A percentile compares a stretch with the other conserved stretches of the same genome.
Evolutionary conservation across 2,888 invertebrate species (phyloP).

Genomic region (Cerceris rybyensis): DNA sequence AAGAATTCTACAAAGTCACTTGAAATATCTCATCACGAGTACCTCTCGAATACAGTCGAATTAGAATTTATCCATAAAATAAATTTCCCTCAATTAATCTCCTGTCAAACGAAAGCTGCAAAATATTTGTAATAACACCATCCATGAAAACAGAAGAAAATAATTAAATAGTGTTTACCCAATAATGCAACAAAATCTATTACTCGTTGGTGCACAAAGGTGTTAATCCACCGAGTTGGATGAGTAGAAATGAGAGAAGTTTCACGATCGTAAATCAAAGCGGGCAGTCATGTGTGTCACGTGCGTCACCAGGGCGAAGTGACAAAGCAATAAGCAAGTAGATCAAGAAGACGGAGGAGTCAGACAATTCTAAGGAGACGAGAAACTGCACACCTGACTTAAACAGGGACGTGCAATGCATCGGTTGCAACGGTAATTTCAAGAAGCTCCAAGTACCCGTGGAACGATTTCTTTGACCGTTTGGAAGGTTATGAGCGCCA

Average conservation of each 20-base stretch:
- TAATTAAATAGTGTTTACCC: too few relatives aligned
- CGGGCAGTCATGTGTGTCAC: slow-evolving; percentile 5
- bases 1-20: too few relatives aligned
- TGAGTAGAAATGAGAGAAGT: background rate
- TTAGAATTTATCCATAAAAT: too few relatives aligned
- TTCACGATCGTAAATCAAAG: slow-evolving; percentile 10
- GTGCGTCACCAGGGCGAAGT: slow-evolving; percentile 1
- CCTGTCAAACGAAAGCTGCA: too few relatives aligned
- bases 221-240: background rate
- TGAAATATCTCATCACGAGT: too few relatives aligned
- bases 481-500: slow-evolving; percentile 3
- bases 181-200: background rate
- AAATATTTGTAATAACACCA: too few relatives aligned
- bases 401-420: slow-evolving; percentile 1
- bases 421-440: slow-evolving; percentile 11
- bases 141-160: too few relatives aligned
- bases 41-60: too few relatives aligned
- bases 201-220: background rate
- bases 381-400: background rate
- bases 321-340: slow-evolving; percentile 19
- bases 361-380: background rate
- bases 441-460: slow-evolving; percentile 1
- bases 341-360: background rate
- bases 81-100: too few relatives aligned
- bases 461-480: slow-evolving; percentile 37